Conservation (phyloP, 2,888 invertebrate species). For the Melinaea marsaeus region DNA sequence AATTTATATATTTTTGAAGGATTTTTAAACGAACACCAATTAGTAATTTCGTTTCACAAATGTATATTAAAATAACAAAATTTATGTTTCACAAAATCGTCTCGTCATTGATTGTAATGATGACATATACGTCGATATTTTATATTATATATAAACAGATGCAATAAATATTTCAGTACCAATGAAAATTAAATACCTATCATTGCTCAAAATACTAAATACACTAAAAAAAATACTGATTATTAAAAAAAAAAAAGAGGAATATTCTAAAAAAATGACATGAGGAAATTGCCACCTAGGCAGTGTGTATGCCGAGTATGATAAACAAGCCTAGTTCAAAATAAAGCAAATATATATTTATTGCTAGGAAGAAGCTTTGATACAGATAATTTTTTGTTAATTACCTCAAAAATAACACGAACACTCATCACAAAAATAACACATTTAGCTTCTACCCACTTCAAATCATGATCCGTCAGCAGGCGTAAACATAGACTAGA, state of each 20-base stretch:
- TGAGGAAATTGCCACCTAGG: slow-evolving; percentile 71
- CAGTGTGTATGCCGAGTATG: slow-evolving; percentile 44
- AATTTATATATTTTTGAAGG: no score
- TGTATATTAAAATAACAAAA: background rate
- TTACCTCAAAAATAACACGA: slow-evolving; percentile 72
- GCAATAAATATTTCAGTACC: no score
- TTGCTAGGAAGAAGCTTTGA: slow-evolving; percentile 7
- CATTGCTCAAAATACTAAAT: background rate
- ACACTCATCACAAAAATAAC: slow-evolving; percentile 76
- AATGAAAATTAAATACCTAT: no score
- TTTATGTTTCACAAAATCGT: slow-evolving; percentile 21
- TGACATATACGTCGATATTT: slow-evolving; percentile 24
- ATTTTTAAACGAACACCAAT: background rate
- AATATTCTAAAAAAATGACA: slow-evolving; percentile 54
- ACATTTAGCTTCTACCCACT: slow-evolving; percentile 68
- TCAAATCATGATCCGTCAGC: slow-evolving; percentile 75
- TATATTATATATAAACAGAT: slow-evolving; percentile 12
- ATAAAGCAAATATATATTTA: slow-evolving; percentile 10
- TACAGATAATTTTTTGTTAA: slow-evolving; percentile 31
- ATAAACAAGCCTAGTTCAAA: slow-evolving; percentile 20
- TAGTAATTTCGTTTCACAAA: background rate
- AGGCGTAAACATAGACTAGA: slow-evolving; percentile 33
- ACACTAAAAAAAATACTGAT: background rate
- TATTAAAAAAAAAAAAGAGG: slow-evolving; percentile 32
- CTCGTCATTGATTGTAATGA: slow-evolving; percentile 28